A percentile compares a stretch with the other conserved stretches of the same genome.
phyloP scores from a whole-genome alignment of 1,140 invertebrate species.

The Platyura marginata region DNA sequence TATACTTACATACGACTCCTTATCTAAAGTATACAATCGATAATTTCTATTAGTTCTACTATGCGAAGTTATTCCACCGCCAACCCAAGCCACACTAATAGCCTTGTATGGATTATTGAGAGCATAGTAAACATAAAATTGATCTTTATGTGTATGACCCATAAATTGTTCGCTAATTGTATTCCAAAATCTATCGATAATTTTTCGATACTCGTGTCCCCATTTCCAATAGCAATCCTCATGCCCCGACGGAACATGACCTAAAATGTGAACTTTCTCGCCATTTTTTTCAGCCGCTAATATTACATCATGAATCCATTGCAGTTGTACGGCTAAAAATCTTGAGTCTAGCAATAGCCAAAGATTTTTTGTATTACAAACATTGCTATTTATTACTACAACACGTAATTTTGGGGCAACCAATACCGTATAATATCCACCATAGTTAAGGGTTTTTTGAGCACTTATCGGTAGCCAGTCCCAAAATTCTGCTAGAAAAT shows the following conservation, averaged over 20 bases:
- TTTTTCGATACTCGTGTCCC: slow-evolving; percentile 81
- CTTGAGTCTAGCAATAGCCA: slow-evolving; percentile 92
- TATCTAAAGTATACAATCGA: slow-evolving; percentile 49
- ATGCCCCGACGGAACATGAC: slow-evolving; percentile 94
- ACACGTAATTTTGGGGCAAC: slow-evolving; percentile 75
- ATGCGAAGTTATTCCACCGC: slow-evolving; percentile 49
- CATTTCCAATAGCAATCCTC: slow-evolving; percentile 80
- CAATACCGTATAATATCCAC: slow-evolving; percentile 80
- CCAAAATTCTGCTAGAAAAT: too few relatives aligned
- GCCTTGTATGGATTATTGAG: background rate
- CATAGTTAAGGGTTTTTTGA: slow-evolving; percentile 61
- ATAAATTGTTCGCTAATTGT: slow-evolving; percentile 89
- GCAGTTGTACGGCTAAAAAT: slow-evolving; percentile 83
- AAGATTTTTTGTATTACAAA: slow-evolving; percentile 93
- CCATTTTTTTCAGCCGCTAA: slow-evolving; percentile 80
- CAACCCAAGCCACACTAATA: slow-evolving; percentile 26
- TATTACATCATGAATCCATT: slow-evolving; percentile 89
- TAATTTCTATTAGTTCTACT: slow-evolving; percentile 62
- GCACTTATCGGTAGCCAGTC: slow-evolving; percentile 80
- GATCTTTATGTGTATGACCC: slow-evolving; percentile 88
- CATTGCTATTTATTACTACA: slow-evolving; percentile 85
- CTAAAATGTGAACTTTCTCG: slow-evolving; percentile 94
- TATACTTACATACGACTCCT: slow-evolving; percentile 33
- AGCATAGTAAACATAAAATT: slow-evolving; percentile 41
- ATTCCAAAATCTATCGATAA: slow-evolving; percentile 74